Evolutionary conservation across 2,888 invertebrate genomes (phyloP), one percentile per base, ranked within the genome.

Genomic region (Lasioglossum malachurum): DNA sequence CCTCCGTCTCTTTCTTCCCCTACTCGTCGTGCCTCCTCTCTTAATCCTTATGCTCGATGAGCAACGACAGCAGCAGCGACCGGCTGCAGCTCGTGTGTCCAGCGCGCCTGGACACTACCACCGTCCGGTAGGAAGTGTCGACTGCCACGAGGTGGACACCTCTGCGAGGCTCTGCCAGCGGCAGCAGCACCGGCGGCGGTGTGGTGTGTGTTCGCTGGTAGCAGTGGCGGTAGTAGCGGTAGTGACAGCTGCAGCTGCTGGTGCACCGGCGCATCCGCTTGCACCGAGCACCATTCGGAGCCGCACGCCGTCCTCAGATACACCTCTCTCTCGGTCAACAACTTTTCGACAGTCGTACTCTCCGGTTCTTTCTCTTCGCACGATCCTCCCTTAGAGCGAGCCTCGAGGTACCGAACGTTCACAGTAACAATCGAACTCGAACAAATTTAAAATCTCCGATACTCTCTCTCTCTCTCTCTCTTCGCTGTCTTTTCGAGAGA

Each of bases 61-160:
- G 69, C 69, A 84, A 79, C 84, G 67, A 69, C 69, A 69, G 80
- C 81, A 77, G 76, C 87, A 74, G 74, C 83, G 67, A 83, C 82
- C 88, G 88, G 83, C 82, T 82, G 85, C 87, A 76, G 81, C 87
- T 88, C 87, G 88, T 90, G 83, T 83, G 90, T 89, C 88, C 88
- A 88, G 84, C 86, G 87, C 90, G 89, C 89, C 87, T 88, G 90
- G 89, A 91, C 91, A 89, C 91, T 87, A 88, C 91, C 91, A 91
- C 91, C 91, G 91, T 91, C 88, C 91, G 91, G 85, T 87, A 91
- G 91, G 87, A 91, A 91, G 87, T 91, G 92, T 87, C 91, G 90
- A 87, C 90, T 88, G 88, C 87, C 87, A 90, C 91, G 90, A 92
- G 89, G 92, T 90, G 89, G 89, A 87, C 88, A 84, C 87, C 87